Base-by-base conservation (phyloP, 2,888 invertebrate genomes). In the Drosophila incognita region DNA sequence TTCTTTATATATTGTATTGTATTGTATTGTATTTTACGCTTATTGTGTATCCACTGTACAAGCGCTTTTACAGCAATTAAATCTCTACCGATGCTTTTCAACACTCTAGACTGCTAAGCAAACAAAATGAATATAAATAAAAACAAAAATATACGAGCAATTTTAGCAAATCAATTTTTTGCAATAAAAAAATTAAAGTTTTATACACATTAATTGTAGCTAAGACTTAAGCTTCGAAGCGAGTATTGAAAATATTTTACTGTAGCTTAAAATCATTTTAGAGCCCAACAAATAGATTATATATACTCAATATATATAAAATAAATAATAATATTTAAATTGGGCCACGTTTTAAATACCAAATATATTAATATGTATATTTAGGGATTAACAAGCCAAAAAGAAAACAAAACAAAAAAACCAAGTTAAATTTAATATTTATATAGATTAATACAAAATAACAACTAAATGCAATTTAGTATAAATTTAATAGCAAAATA, bases 51-150 rank as follows among this genome's bases (percentile, higher is more conserved):
- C 69, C 58, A 73, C 36, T 79, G 70, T 63, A 73, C 72, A 76
- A 76, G 74, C 79, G 82, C 85, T 81, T 86, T 84, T 79, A 82
- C 82, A 79, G 89, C 74, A 79, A 79, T 69, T 68, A 72, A 74
- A 71, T 72, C 66, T 84, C 75, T 83, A 87, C 88, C 82, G 84
- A 90, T 89, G 85, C 82, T 89, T 80, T 81, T 87, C 66, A 82
- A 87, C 81, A 87, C 90, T 79, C 78, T 91, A 89, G 89, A 87
- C 82, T 89, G 81, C 87, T 90, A 90, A 91, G 88, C 79, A 76
- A 80, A 67, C 42, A 72, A 54, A 69, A 62, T 36, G 40, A 79
- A 65, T 48, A 18, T 66, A 67, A 64, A 65, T 52, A 65, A 72
- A 81, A 71, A 68, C 40, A 74, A 69, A 71, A 69, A 57, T 31